Evolutionary conservation across 2,113 vertebrate genomes (phyloP).

Genomic region (Menidia beryllina): DNA sequence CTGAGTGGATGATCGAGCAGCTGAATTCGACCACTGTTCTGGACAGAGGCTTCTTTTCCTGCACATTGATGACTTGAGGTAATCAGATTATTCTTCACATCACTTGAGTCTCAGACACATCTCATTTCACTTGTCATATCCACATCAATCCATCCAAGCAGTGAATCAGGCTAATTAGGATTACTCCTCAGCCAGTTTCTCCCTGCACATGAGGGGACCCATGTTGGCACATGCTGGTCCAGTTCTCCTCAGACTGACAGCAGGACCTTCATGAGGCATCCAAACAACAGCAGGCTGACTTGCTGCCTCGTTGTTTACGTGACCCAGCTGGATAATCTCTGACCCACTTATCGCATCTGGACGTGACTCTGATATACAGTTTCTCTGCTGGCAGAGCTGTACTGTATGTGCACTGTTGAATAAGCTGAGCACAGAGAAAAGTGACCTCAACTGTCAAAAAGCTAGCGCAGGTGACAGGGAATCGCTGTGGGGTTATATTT

Average conservation of each 20-base stretch:
- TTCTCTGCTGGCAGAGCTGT: slow-evolving; percentile 13
- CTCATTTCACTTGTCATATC: background rate
- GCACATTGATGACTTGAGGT: background rate
- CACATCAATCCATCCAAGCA: background rate
- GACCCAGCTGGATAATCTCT: slow-evolving; percentile 67
- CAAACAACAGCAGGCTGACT: slow-evolving; percentile 54
- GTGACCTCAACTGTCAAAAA: slow-evolving; percentile 47
- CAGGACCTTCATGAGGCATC: slow-evolving; percentile 43
- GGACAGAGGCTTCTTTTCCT: background rate
- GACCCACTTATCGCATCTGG: slow-evolving; percentile 72
- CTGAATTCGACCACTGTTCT: background rate
- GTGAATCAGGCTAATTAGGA: background rate
- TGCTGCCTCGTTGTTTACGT: slow-evolving; percentile 48
- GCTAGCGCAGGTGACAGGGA: background rate
- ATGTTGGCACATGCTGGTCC: slow-evolving; percentile 29
- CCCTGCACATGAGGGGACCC: background rate
- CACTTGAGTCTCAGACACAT: background rate
- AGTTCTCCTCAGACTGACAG: slow-evolving; percentile 29
- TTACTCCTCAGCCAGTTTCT: background rate
- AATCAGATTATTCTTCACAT: background rate
- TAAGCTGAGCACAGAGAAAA: slow-evolving; percentile 61
- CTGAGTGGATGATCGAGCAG: background rate
- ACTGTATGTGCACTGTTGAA: slow-evolving; percentile 31
- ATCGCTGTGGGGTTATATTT: slow-evolving; percentile 22
- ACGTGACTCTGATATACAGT: slow-evolving; percentile 41